These are phyloP conservation scores for Syrista parreyssii DNA, from an alignment of 2,888 invertebrate genomes.

Conservation along the genomic window DNA sequence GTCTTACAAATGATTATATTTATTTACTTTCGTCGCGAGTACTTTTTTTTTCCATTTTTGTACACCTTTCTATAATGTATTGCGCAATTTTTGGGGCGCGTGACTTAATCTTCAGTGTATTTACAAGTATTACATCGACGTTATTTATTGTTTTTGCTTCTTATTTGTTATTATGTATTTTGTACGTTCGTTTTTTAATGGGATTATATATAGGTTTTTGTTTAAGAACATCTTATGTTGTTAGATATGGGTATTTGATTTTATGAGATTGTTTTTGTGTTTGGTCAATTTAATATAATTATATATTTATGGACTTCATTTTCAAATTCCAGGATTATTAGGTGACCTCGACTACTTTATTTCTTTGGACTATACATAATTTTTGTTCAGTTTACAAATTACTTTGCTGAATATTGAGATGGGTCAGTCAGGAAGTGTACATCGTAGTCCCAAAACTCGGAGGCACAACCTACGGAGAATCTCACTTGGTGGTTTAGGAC, in stretches of 20 bases:
- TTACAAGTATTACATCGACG: not conserved
- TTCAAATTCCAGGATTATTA: not conserved
- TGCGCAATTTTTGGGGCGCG: not conserved
- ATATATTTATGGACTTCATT: not conserved
- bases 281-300: not conserved
- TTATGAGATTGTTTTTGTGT: not conserved
- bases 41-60: not conserved
- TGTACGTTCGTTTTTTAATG: not conserved
- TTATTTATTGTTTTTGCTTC: not conserved
- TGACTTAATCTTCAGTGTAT: not conserved
- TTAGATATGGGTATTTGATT: not conserved
- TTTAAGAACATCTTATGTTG: not conserved
- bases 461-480: conserved; percentile 30
- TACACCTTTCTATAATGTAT: not conserved
- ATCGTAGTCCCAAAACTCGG: conserved; percentile 28
- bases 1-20: not conserved
- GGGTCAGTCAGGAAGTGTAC: conserved; percentile 39
- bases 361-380: not conserved
- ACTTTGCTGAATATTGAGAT: conserved; percentile 17
- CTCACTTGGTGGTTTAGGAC: conserved; percentile 28
- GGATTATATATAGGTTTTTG: not conserved
- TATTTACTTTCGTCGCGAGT: not conserved
- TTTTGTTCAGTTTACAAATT: not conserved
- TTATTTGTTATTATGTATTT: not conserved
- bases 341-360: not conserved